phyloP scores from a whole-genome alignment of 2,797 vertebrate species.

The Morelia viridis region DNA sequence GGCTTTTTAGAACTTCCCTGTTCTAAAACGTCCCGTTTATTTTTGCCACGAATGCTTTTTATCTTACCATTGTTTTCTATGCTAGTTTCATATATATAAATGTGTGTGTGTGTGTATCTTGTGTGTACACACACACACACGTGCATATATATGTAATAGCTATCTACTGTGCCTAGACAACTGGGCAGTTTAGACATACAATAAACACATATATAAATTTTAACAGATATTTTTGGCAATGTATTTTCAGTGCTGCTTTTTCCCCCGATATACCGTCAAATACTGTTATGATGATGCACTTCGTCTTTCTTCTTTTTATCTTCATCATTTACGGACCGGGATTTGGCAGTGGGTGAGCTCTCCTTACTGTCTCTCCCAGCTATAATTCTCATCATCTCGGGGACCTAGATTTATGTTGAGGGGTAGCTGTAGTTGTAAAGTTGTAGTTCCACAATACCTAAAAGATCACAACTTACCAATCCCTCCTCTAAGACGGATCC shows the following conservation, averaged over 20 bases:
- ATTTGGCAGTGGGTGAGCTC: not conserved
- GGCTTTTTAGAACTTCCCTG: too few species aligned
- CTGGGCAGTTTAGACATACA: too few species aligned
- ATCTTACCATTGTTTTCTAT: too few species aligned
- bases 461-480: not conserved
- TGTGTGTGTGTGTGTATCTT: too few species aligned
- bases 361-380: not conserved
- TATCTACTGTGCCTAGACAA: too few species aligned
- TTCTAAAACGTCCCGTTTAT: too few species aligned
- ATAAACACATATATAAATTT: not conserved
- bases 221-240: not conserved
- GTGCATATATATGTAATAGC: too few species aligned
- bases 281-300: not conserved
- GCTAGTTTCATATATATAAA: too few species aligned
- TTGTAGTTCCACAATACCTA: not conserved
- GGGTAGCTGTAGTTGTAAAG: not conserved
- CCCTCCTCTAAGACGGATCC: not conserved
- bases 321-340: not conserved
- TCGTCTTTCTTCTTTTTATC: not conserved
- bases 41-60: too few species aligned
- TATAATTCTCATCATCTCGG: not conserved
- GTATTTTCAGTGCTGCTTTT: not conserved
- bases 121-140: too few species aligned
- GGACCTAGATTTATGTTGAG: not conserved
- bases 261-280: not conserved